Evolutionary conservation across 2,888 invertebrate species (phyloP).

Genomic region (Strigamia transsilvanica): DNA sequence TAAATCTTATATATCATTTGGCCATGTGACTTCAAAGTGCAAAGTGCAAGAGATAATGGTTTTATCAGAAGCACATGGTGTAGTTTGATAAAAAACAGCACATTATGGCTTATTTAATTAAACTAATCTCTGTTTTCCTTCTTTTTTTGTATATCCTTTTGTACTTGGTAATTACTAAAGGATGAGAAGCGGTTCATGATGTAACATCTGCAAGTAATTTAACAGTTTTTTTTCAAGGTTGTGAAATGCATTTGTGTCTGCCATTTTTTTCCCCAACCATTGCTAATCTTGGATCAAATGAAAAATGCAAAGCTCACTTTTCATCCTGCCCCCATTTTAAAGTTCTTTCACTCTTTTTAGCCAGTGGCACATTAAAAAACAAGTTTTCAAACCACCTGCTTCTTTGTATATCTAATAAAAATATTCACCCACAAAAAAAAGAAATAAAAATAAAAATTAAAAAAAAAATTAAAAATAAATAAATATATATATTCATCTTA

Average conservation of each 20-base stretch:
- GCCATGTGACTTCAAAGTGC: too few species aligned
- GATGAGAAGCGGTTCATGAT: neutral
- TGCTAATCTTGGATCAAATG: constrained; percentile 8
- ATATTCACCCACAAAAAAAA: neutral
- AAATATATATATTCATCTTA: neutral
- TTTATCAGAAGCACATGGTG: too few species aligned
- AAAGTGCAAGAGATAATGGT: too few species aligned
- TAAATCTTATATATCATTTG: too few species aligned
- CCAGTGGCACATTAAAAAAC: constrained; percentile 7
- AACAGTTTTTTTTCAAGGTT: neutral
- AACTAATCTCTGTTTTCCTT: neutral
- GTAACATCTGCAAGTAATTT: neutral
- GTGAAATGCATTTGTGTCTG: neutral
- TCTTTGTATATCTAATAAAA: neutral
- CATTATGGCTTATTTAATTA: neutral
- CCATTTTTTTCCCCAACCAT: neutral
- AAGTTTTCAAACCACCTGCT: constrained; percentile 14
- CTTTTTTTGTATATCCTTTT: neutral
- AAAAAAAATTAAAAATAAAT: neutral
- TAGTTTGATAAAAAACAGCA: too few species aligned
- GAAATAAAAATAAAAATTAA: neutral
- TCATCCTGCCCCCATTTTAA: constrained; percentile 13
- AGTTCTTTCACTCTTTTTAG: constrained; percentile 38
- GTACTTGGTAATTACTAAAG: neutral
- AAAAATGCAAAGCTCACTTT: constrained; percentile 35